A percentile compares a stretch with the other conserved stretches of the same genome.
phyloP scores from a whole-genome alignment of 2,797 vertebrate species.

The Falco novaeseelandiae region DNA sequence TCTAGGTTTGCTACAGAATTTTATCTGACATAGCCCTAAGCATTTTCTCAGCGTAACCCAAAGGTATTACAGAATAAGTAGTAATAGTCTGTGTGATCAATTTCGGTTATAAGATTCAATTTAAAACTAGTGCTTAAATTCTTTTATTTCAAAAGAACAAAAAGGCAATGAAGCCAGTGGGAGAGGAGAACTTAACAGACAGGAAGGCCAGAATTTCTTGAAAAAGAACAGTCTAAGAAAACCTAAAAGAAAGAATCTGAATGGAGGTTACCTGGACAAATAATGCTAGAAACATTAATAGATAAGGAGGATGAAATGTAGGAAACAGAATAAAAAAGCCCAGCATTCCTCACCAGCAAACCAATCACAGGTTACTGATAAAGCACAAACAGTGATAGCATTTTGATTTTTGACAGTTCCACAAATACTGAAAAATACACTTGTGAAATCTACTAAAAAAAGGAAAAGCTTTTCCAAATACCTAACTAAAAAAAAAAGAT shows the following conservation, averaged over 20 bases:
- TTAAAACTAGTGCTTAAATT: neutral
- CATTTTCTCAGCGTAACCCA: neutral
- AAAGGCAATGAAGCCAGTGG: neutral
- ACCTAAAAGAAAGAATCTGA: neutral
- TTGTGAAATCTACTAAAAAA: neutral
- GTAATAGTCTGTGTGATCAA: neutral
- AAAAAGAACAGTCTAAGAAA: neutral
- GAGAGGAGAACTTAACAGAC: neutral
- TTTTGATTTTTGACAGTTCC: neutral
- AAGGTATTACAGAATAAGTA: neutral
- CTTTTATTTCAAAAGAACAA: neutral
- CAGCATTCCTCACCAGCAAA: neutral
- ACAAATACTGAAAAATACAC: neutral
- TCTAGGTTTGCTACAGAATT: neutral
- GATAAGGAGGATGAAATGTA: neutral
- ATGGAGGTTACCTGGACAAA: neutral
- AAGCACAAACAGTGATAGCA: neutral
- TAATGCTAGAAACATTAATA: neutral
- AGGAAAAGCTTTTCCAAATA: neutral
- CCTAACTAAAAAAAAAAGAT: neutral
- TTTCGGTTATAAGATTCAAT: neutral
- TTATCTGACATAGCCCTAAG: neutral
- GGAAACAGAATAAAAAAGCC: neutral
- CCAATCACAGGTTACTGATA: neutral
- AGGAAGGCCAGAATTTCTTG: neutral